These are phyloP conservation scores for Tineola bisselliella DNA, from an alignment of 2,888 invertebrate genomes.

Conservation along the genomic window DNA sequence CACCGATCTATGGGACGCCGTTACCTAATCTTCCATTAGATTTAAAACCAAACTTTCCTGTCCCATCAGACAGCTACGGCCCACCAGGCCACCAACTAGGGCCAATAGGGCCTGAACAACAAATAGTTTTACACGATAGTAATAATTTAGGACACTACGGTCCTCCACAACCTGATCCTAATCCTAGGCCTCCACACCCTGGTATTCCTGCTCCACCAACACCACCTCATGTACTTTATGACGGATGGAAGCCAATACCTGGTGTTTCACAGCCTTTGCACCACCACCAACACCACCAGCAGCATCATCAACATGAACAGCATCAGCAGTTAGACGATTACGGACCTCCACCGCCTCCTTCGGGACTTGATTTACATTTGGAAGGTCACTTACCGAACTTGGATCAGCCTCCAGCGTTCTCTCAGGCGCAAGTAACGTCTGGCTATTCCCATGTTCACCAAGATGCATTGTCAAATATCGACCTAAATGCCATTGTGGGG, in stretches of 20 bases:
- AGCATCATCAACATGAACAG: slow-evolving; percentile 26
- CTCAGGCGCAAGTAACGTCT: slow-evolving; percentile 39
- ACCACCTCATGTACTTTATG: slow-evolving; percentile 79
- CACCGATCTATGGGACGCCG: slow-evolving; percentile 54
- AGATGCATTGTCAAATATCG: slow-evolving; percentile 51
- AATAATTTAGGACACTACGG: slow-evolving; percentile 55
- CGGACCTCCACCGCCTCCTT: slow-evolving; percentile 41
- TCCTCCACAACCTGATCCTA: slow-evolving; percentile 68
- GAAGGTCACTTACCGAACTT: slow-evolving; percentile 32
- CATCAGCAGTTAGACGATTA: slow-evolving; percentile 37
- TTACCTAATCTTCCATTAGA: slow-evolving; percentile 36
- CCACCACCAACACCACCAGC: slow-evolving; percentile 28
- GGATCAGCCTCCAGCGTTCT: slow-evolving; percentile 29
- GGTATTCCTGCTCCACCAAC: slow-evolving; percentile 80
- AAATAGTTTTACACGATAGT: slow-evolving; percentile 42
- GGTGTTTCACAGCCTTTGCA: slow-evolving; percentile 63
- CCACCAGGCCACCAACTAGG: slow-evolving; percentile 53
- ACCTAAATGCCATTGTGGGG: slow-evolving; percentile 49
- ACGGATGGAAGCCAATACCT: slow-evolving; percentile 88
- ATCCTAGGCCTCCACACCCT: slow-evolving; percentile 71
- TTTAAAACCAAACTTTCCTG: slow-evolving; percentile 53
- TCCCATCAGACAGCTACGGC: slow-evolving; percentile 53
- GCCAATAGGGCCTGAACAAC: slow-evolving; percentile 42
- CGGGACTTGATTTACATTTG: slow-evolving; percentile 35
- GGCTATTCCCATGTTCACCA: slow-evolving; percentile 57